Evolutionary conservation across 2,797 vertebrate species (phyloP), one percentile per base, ranked within the genome.

Genomic region (Paedocypris micromegethes): DNA sequence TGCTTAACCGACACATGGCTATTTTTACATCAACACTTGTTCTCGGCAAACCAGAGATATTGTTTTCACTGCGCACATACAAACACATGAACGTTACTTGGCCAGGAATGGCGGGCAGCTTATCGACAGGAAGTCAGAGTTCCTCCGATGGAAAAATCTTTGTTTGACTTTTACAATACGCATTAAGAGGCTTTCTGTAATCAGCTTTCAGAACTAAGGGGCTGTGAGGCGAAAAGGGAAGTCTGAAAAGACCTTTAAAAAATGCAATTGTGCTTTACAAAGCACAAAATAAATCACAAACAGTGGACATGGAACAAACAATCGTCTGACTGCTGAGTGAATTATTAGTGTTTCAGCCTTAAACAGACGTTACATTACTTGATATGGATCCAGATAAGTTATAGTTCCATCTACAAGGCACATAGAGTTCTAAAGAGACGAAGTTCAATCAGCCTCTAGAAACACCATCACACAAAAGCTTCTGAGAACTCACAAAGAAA

Each of bases 61-160:
- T 78, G 81, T 83, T 79, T 77, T 75, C 56, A 55, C 69, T 78
- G 80, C 77, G 79, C 82, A 82, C 85, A 86, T 84, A 85, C 86
- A 86, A 79, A 83, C 83, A 80, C 74, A 85, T 86, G 88, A 89
- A 89, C 86, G 88, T 72, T 59, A 74, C 63, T 44, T 58, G 74
- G 78, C 86, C 83, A 83, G 66, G 77, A 83, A 78, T 80, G 70
- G 83, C 82, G 79, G 65, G 78, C 82, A 85, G 78, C 89, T 91
- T 91, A 91, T 91, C 89, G 79, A 87, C 90, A 90, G 88, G 89
- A 91, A 91, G 86, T 85, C 82, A 80, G 82, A 89, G 90, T 90
- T 90, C 90, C 88, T 90, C 86, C 79, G 56, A 82, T 90, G 88
- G 88, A 90, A 90, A 90, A 83, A 85, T 86, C 85, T 89, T 91